Percentiles rank a stretch among this genome's conserved stretches.
Evolutionary conservation across 2,797 vertebrate species (phyloP).

Genomic region (Anableps anableps): DNA sequence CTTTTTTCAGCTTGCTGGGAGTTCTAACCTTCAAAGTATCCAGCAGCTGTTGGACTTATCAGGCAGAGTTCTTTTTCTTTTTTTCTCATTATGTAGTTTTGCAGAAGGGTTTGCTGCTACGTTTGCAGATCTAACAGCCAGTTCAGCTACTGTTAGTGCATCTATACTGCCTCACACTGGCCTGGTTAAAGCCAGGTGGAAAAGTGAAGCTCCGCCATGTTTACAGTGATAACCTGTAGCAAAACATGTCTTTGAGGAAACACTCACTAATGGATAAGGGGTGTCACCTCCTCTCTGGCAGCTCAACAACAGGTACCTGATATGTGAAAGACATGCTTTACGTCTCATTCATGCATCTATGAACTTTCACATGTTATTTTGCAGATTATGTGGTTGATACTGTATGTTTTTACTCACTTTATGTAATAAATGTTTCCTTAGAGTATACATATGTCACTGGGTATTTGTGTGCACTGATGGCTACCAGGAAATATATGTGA

Average conservation of each 20-base stretch:
- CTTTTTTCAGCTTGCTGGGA: background rate
- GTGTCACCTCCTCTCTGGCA: slow-evolving; percentile 1
- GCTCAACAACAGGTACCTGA: slow-evolving; percentile 17
- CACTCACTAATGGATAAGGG: background rate
- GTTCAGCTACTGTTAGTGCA: background rate
- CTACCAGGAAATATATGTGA: background rate
- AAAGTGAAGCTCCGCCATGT: background rate
- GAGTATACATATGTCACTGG: background rate
- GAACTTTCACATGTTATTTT: slow-evolving; percentile 3
- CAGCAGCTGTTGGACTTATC: background rate
- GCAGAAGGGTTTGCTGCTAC: background rate
- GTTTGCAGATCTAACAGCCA: background rate
- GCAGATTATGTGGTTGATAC: slow-evolving; percentile 8
- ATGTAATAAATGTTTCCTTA: slow-evolving; percentile 26
- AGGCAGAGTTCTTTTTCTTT: background rate
- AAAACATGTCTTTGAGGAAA: slow-evolving; percentile 5
- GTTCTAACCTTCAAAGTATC: background rate
- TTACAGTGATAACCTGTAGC: slow-evolving; percentile 7
- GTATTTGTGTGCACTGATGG: background rate
- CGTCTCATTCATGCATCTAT: background rate
- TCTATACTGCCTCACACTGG: background rate
- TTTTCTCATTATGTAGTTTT: background rate
- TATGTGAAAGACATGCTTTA: slow-evolving; percentile 10
- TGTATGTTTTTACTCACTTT: slow-evolving; percentile 11
- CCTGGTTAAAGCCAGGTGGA: background rate